These are phyloP conservation scores for Orthosia incerta DNA, from an alignment of 2,888 invertebrate genomes.

Conservation along the genomic window DNA sequence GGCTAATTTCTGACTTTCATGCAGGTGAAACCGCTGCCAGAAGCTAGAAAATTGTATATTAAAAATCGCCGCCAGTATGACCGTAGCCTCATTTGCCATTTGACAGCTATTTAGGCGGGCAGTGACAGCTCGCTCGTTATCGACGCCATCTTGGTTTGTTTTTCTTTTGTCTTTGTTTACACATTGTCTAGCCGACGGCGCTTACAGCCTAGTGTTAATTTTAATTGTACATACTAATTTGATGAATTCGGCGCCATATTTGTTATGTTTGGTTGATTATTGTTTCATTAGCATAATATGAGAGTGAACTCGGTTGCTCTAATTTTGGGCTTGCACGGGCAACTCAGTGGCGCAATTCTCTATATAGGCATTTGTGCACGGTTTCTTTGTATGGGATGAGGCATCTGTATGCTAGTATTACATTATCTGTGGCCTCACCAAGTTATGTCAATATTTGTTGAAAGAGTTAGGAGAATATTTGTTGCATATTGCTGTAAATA, in stretches of 20 bases:
- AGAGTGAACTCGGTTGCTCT: background rate
- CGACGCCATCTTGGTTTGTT: slow-evolving; percentile 81
- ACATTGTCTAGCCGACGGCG: slow-evolving; percentile 57
- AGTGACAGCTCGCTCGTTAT: slow-evolving; percentile 83
- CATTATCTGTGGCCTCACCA: too few relatives aligned
- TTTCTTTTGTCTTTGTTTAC: slow-evolving; percentile 59
- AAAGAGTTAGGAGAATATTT: too few relatives aligned
- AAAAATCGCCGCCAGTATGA: slow-evolving; percentile 51
- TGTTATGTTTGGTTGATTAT: background rate
- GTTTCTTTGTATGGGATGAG: too few relatives aligned
- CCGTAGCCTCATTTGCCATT: slow-evolving; percentile 77
- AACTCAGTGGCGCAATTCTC: too few relatives aligned
- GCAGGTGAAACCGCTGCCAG: too few relatives aligned
- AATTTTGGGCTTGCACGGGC: background rate
- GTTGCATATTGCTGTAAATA: too few relatives aligned
- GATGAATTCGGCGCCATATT: background rate
- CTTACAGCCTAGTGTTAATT: slow-evolving; percentile 45
- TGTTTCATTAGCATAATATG: background rate
- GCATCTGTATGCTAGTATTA: too few relatives aligned
- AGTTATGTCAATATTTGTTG: too few relatives aligned
- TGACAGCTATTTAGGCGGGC: slow-evolving; percentile 88
- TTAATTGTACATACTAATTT: slow-evolving; percentile 38
- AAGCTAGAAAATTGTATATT: background rate
- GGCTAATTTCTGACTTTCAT: too few relatives aligned
- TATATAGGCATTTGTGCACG: too few relatives aligned